Percentiles rank a stretch among this genome's conserved stretches.
phyloP scores from a whole-genome alignment of 2,888 invertebrate genomes.

The Hirtodrosophila alboralis region DNA sequence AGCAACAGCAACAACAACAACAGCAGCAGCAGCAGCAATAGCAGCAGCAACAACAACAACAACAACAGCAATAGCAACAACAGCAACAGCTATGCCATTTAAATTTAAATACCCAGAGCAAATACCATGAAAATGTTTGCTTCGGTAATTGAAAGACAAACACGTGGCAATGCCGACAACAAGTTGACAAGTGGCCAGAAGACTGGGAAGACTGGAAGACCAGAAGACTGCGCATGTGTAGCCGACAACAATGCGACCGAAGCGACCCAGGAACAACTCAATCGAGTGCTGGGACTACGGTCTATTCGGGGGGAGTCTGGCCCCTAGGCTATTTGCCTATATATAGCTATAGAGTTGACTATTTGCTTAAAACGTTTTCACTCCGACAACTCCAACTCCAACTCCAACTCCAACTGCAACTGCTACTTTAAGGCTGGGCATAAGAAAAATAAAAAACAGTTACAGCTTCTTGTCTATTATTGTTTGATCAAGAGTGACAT shows the following conservation, averaged over 20 bases:
- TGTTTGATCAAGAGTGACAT: conserved; percentile 67
- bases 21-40: conserved; percentile 10
- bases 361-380: conserved; percentile 67
- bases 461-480: conserved; percentile 69
- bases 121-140: conserved; percentile 65
- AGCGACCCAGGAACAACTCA: conserved; percentile 52
- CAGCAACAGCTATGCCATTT: conserved; percentile 46
- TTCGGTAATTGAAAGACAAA: conserved; percentile 70
- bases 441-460: conserved; percentile 41
- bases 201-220: conserved; percentile 23
- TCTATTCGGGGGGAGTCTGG: conserved; percentile 10
- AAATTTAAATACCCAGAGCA: conserved; percentile 61
- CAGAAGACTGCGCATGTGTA: conserved; percentile 64
- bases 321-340: conserved; percentile 42
- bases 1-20: conserved; percentile 2
- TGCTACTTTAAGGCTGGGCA: conserved; percentile 21
- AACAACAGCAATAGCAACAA: too few relatives aligned
- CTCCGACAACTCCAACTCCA: conserved; percentile 39
- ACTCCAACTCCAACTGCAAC: conserved; percentile 33
- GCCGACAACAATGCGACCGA: conserved; percentile 49
- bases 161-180: conserved; percentile 42
- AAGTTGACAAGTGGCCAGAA: conserved; percentile 41
- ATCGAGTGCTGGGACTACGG: conserved; percentile 37
- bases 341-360: conserved; percentile 30
- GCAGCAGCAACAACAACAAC: neutral